phyloP scores from a whole-genome alignment of 2,797 vertebrate species.

The Craterocephalus amniculus region DNA sequence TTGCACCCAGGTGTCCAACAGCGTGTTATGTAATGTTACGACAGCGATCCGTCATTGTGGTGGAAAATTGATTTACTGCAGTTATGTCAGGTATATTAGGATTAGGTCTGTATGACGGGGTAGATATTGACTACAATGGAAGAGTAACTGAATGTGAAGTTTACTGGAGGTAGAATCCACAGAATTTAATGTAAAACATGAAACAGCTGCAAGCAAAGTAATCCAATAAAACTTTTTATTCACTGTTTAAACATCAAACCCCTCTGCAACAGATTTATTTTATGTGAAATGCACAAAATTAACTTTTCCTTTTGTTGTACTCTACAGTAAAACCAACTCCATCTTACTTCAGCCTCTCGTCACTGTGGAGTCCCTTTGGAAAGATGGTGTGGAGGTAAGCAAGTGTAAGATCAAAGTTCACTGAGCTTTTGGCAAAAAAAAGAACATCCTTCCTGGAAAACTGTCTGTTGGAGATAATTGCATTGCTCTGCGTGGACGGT shows the following conservation, averaged over 20 bases:
- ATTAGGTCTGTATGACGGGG: background rate
- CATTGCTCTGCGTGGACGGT: background rate
- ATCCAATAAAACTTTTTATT: background rate
- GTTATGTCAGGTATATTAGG: background rate
- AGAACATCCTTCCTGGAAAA: constrained; percentile 2
- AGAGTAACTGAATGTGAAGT: background rate
- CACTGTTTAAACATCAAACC: background rate
- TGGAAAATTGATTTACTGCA: constrained; percentile 1
- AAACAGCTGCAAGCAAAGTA: background rate
- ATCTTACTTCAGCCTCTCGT: background rate
- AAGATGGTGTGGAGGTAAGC: background rate
- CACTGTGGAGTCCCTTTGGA: background rate
- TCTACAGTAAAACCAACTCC: background rate
- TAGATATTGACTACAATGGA: background rate
- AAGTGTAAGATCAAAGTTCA: constrained; percentile 12
- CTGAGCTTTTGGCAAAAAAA: constrained; percentile 13
- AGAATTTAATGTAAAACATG: background rate
- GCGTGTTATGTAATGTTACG: constrained; percentile 14
- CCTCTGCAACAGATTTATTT: background rate
- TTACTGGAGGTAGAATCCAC: background rate
- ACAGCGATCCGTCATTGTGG: constrained; percentile 1
- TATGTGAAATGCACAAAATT: background rate
- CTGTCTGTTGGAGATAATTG: constrained; percentile 6
- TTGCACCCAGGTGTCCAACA: background rate
- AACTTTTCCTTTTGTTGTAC: constrained; percentile 2